These are phyloP conservation scores for Pipistrellus nathusii DNA, from an alignment of 2,797 vertebrate species.

Conservation along the genomic window DNA sequence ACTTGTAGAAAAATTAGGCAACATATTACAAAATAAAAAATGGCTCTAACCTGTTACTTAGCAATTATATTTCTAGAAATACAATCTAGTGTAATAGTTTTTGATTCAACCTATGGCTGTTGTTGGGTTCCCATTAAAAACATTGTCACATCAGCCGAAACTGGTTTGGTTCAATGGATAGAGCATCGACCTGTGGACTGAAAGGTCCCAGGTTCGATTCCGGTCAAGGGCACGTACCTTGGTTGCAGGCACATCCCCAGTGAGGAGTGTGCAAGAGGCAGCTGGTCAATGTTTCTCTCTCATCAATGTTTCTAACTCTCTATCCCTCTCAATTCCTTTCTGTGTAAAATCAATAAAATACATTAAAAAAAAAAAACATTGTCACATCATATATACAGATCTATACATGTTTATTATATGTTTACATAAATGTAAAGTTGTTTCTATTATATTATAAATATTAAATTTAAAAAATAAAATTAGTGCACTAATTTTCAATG, in stretches of 20 bases:
- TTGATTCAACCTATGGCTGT: neutral
- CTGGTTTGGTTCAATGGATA: too few species aligned
- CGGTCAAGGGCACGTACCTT: too few species aligned
- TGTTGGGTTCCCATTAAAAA: neutral
- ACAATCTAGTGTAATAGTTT: neutral
- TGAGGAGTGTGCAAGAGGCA: too few species aligned
- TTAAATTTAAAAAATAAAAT: neutral
- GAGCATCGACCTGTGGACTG: too few species aligned
- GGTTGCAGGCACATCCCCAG: too few species aligned
- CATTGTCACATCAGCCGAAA: neutral
- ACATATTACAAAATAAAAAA: neutral
- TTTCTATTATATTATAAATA: neutral
- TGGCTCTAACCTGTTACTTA: accelerated
- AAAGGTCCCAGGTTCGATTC: too few species aligned
- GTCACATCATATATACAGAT: neutral
- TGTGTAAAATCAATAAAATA: too few species aligned
- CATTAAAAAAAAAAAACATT: neutral
- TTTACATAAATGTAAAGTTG: neutral
- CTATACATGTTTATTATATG: neutral
- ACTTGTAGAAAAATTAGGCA: neutral
- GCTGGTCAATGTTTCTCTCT: too few species aligned
- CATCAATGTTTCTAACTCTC: too few species aligned
- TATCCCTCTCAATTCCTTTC: too few species aligned
- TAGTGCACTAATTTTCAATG: neutral
- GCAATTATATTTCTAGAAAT: neutral